Percentiles rank a stretch among this genome's conserved stretches.
Evolutionary conservation across 2,113 vertebrate genomes (phyloP).

Genomic region (Diphyllodes magnificus): DNA sequence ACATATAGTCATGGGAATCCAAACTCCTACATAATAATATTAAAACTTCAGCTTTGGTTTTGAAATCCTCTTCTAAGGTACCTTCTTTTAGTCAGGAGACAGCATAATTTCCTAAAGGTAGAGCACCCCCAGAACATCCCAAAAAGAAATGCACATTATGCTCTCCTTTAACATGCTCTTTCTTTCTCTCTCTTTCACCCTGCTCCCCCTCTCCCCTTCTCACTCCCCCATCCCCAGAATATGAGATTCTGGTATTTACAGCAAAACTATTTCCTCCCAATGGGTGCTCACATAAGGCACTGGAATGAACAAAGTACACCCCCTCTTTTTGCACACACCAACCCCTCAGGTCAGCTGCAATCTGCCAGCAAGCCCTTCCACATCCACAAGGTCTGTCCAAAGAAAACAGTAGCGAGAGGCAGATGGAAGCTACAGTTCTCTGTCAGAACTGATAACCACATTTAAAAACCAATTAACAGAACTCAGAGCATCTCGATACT

Average conservation of each 20-base stretch:
- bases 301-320: not conserved
- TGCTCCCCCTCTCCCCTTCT: not conserved
- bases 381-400: not conserved
- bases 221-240: not conserved
- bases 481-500: not conserved
- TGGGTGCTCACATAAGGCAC: not conserved
- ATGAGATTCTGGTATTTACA: not conserved
- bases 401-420: not conserved
- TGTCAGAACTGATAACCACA: not conserved
- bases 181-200: not conserved
- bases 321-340: not conserved
- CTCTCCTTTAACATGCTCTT: not conserved
- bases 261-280: not conserved
- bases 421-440: not conserved
- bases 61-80: not conserved
- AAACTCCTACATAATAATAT: not conserved
- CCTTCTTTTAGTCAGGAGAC: not conserved
- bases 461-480: not conserved
- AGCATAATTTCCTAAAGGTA: not conserved
- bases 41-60: not conserved
- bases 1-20: not conserved
- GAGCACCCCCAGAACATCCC: not conserved
- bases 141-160: accelerated
- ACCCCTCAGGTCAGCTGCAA: not conserved
- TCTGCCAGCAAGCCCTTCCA: not conserved